phyloP scores from a whole-genome alignment of 1,140 invertebrate species.

The Drosophila tsacasi region DNA sequence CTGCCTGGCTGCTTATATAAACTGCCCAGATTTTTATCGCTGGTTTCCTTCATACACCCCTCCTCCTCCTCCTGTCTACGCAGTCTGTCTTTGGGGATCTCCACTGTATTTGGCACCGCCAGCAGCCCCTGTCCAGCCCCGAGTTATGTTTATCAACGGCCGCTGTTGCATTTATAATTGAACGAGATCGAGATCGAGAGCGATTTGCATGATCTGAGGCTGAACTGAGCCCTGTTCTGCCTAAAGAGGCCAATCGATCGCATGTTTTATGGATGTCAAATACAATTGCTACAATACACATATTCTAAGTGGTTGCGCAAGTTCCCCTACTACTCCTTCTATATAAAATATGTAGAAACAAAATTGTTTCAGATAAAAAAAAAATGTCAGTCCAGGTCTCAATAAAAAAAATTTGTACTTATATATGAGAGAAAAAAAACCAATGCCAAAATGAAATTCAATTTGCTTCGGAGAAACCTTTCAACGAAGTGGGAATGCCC shows the following conservation, averaged over 20 bases:
- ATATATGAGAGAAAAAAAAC: conserved; percentile 16
- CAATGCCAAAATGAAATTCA: conserved; percentile 69
- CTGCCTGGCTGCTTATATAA: conserved; percentile 77
- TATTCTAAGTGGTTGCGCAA: conserved; percentile 80
- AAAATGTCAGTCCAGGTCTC: conserved; percentile 38
- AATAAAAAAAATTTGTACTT: conserved; percentile 36
- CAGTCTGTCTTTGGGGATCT: conserved; percentile 47
- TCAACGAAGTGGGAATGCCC: conserved; percentile 44
- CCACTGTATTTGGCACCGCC: conserved; percentile 77
- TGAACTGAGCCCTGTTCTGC: conserved; percentile 38
- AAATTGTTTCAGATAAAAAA: conserved; percentile 27
- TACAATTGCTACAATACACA: conserved; percentile 70
- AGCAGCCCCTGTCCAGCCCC: conserved; percentile 27
- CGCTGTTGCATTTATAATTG: conserved; percentile 80
- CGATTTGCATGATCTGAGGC: conserved; percentile 73
- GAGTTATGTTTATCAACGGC: conserved; percentile 65
- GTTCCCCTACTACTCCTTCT: conserved; percentile 18
- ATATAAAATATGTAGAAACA: conserved; percentile 42
- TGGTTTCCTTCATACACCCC: neutral
- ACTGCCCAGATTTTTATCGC: conserved; percentile 74
- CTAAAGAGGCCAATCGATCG: conserved; percentile 81
- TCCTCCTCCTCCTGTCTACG: neutral
- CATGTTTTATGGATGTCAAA: conserved; percentile 83
- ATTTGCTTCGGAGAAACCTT: conserved; percentile 17
- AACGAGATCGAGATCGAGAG: conserved; percentile 44